Percentiles rank a stretch among this genome's conserved stretches.
Evolutionary conservation across 2,797 vertebrate species (phyloP).

Genomic region (Chloroceryle inda): DNA sequence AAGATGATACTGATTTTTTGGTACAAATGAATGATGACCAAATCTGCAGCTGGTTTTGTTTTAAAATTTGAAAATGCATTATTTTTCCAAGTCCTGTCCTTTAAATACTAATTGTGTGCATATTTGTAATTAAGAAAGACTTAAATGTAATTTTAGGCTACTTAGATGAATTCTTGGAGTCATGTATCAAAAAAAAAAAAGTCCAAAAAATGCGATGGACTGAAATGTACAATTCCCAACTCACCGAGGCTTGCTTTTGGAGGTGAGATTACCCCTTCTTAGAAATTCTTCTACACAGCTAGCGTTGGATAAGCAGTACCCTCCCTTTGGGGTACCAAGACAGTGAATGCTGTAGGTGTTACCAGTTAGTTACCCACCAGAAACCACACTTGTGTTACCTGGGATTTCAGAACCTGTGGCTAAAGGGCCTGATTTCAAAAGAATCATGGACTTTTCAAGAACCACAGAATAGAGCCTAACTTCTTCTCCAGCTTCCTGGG

Average conservation of each 20-base stretch:
- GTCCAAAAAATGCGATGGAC: background rate
- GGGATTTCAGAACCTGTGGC: background rate
- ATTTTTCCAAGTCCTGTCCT: background rate
- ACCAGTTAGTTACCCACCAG: background rate
- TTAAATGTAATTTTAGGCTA: background rate
- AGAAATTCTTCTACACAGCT: background rate
- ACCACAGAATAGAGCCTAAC: background rate
- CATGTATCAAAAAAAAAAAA: background rate
- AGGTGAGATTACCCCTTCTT: background rate
- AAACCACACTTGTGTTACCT: background rate
- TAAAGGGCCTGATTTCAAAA: background rate
- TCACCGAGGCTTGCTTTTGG: background rate
- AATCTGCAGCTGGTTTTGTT: background rate
- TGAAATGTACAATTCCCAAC: background rate
- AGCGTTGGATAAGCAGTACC: background rate
- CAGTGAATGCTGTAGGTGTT: background rate
- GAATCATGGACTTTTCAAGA: background rate
- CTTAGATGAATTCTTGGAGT: background rate
- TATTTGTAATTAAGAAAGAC: background rate
- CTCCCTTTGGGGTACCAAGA: background rate
- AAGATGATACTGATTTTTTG: background rate
- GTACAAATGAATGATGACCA: background rate
- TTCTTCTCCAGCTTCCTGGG: background rate
- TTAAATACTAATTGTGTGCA: background rate
- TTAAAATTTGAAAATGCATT: background rate